phyloP scores from a whole-genome alignment of 2,888 invertebrate species.

The Pseudolycoriella hygida region DNA sequence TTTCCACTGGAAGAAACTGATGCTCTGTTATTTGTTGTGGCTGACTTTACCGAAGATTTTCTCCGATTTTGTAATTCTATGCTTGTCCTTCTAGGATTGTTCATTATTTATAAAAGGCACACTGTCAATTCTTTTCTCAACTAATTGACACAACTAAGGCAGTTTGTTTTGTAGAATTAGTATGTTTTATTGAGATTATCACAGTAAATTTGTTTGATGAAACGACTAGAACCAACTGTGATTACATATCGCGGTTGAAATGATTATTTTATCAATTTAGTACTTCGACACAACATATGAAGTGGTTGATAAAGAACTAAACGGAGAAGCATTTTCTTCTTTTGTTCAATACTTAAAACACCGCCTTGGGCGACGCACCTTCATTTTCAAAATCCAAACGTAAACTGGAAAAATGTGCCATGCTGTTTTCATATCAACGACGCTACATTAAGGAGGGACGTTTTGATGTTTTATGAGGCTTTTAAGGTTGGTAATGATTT shows the following conservation, averaged over 20 bases:
- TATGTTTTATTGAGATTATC: no score
- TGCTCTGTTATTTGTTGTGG: neutral
- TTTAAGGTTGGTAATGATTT: conserved; percentile 1
- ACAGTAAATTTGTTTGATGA: no score
- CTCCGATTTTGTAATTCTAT: neutral
- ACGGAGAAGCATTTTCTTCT: no score
- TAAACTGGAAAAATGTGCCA: neutral
- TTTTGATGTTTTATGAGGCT: conserved; percentile 1
- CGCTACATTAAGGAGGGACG: neutral
- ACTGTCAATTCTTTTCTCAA: no score
- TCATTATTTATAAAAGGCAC: neutral
- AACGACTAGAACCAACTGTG: no score
- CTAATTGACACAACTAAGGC: no score
- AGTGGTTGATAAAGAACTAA: no score
- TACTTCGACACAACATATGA: no score
- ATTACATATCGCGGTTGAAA: no score
- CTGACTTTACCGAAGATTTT: neutral
- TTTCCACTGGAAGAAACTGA: neutral
- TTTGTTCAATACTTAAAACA: no score
- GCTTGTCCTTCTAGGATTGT: neutral
- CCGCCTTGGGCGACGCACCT: neutral
- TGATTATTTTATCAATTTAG: no score
- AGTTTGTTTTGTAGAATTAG: no score
- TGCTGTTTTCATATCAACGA: neutral
- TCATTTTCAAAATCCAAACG: neutral